A percentile compares a stretch with the other conserved stretches of the same genome.
These are phyloP conservation scores for Dipodomys stephensi DNA, from an alignment of 2,113 vertebrate species.

Conservation along the genomic window DNA sequence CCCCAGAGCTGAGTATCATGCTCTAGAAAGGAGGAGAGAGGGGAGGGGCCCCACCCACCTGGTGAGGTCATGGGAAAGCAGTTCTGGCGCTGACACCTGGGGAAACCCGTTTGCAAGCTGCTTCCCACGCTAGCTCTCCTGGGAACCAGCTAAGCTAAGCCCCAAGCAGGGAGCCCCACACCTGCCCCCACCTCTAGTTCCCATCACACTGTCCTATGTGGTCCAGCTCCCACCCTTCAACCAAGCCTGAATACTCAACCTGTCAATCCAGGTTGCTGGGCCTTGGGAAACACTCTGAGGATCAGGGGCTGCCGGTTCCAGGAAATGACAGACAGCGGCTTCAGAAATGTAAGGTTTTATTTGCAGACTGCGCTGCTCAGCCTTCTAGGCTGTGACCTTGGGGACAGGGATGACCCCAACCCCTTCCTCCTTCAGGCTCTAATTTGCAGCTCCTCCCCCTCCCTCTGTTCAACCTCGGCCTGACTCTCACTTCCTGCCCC, in stretches of 20 bases:
- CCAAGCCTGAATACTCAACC: not conserved
- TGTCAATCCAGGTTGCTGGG: not conserved
- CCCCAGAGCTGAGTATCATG: not conserved
- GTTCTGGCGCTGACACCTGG: conserved; percentile 82
- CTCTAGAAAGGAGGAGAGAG: conserved; percentile 52
- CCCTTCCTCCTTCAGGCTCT: conserved; percentile 53
- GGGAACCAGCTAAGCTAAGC: conserved; percentile 81
- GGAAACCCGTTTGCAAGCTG: conserved; percentile 82
- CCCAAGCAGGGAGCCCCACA: conserved; percentile 59
- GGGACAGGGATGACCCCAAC: conserved; percentile 39
- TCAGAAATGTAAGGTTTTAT: conserved; percentile 77
- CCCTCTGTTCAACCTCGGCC: conserved; percentile 12
- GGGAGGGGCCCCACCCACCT: conserved; percentile 72
- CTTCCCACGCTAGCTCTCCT: conserved; percentile 81
- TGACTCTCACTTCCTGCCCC: conserved; percentile 76
- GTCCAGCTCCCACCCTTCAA: conserved; percentile 28
- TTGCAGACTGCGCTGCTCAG: conserved; percentile 60
- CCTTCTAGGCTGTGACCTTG: conserved; percentile 59
- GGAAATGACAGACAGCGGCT: conserved; percentile 68
- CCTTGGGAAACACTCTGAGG: not conserved
- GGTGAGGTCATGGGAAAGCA: conserved; percentile 84
- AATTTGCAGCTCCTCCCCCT: conserved; percentile 63
- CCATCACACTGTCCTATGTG: conserved; percentile 49
- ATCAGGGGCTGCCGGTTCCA: not conserved
- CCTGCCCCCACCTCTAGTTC: conserved; percentile 45